Evolutionary conservation across 37 sponge, comb jelly and placozoan genomes (phyloP).

Genomic region (Haliclona indistincta): DNA sequence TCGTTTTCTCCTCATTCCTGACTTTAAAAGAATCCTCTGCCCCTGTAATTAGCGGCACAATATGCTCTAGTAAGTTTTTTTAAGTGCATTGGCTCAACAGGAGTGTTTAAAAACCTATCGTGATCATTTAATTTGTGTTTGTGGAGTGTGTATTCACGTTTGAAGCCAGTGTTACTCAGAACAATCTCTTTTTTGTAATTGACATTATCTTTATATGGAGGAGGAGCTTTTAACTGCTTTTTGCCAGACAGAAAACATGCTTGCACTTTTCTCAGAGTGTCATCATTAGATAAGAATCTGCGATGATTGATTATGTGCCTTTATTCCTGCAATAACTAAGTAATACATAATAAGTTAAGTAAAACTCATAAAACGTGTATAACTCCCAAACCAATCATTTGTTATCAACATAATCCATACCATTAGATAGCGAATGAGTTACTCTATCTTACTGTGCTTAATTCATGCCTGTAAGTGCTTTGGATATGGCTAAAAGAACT

Average conservation of each 20-base stretch:
- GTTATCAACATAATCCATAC: too few species aligned
- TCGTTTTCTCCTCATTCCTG: not conserved
- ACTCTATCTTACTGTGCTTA: too few species aligned
- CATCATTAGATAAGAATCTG: not conserved
- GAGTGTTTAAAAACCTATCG: slow-evolving; percentile 11
- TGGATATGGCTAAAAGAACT: too few species aligned
- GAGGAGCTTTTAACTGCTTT: not conserved
- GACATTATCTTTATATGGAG: not conserved
- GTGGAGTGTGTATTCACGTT: not conserved
- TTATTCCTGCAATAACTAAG: not conserved
- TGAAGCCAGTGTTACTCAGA: not conserved
- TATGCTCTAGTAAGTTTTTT: slow-evolving; percentile 1
- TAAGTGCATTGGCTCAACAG: slow-evolving; percentile 24
- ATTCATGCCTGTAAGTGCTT: too few species aligned
- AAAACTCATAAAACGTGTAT: too few species aligned
- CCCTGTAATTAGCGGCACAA: not conserved
- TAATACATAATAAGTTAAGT: too few species aligned
- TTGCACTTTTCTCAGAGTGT: not conserved
- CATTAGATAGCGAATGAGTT: too few species aligned
- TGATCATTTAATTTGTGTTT: not conserved
- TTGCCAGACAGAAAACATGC: not conserved
- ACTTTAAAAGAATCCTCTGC: slow-evolving; percentile 15
- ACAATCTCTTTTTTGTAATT: not conserved
- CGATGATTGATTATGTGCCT: not conserved
- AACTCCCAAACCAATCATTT: too few species aligned